Base-by-base conservation (phyloP, 2,113 vertebrate genomes). In the Pandion haliaetus region DNA sequence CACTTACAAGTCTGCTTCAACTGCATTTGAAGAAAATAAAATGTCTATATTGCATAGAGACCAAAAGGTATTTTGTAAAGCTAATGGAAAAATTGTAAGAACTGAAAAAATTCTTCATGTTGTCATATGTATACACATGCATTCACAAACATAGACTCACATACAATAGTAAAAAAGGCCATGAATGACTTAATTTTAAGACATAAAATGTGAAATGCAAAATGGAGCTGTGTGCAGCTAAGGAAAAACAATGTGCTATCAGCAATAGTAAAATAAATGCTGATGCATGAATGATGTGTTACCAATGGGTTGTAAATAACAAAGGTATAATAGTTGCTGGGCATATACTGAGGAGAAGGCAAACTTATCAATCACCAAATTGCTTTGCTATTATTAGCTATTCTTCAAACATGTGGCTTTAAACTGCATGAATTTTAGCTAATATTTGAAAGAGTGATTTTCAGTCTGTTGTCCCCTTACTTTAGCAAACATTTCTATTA, bases 291-390 rank as follows among this genome's bases (percentile, higher is more conserved):
- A 96, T 89, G 23, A 90, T 91, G 55, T 81, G 29, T 71, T 89
- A 69, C 8, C 47, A 44, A 34, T 31, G 88, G 59, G 85, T 44
- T 93, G 69, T 71, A 96, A 95, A 95, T 92, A 95, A 86, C 31
- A 57, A 95, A 83, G 57, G 36, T 65, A 45, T 40, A 74, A 70
- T 24, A 52, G n/a, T 88, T 94, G 28, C 52, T 29, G 29, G 32
- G 34, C 42, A 24, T 82, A 70, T 63, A 93, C 83, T 90, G 42
- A 78, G 59, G 63, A 94, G 61, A 94, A 95, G 96, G 40, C 16
- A 59, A 90, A 87, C 50, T 89, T 95, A 87, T 67, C 81, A 88
- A 74, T 82, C 34, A 93, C 52, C 34, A 83, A 77, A 95, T 95
- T 69, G 31, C 29, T 91, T 91, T 89, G 47, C 80, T 95, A 52